A percentile compares a stretch with the other conserved stretches of the same genome.
Evolutionary conservation across 2,888 invertebrate genomes (phyloP).

Genomic region (Agrochola lota): DNA sequence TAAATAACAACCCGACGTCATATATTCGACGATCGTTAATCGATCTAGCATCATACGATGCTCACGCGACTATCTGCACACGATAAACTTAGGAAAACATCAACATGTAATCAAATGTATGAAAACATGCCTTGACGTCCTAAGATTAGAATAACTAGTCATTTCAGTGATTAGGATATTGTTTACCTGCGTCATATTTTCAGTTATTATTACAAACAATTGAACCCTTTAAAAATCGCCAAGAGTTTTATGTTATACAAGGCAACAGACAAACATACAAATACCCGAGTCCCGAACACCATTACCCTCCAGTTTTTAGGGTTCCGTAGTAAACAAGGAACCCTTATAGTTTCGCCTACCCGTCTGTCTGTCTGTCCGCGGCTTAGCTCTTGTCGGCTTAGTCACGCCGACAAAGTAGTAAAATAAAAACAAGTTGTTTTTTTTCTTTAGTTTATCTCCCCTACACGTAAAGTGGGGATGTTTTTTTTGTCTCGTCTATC

Average conservation of each 20-base stretch:
- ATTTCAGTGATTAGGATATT: not conserved
- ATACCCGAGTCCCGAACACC: too few relatives aligned
- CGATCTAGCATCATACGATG: constrained; percentile 42
- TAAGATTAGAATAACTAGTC: not conserved
- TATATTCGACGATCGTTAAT: constrained; percentile 3
- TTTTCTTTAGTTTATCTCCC: too few relatives aligned
- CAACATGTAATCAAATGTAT: constrained; percentile 27
- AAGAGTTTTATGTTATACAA: not conserved
- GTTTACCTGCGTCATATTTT: not conserved
- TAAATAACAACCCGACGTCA: not conserved
- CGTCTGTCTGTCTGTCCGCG: too few relatives aligned
- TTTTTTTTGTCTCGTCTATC: too few relatives aligned
- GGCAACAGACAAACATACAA: not conserved
- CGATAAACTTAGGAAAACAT: constrained; percentile 40
- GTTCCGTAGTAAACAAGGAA: too few relatives aligned
- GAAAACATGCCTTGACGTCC: constrained; percentile 17
- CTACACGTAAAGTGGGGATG: too few relatives aligned
- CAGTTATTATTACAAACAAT: not conserved
- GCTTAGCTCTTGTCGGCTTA: too few relatives aligned
- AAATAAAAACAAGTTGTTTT: too few relatives aligned
- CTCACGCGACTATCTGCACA: not conserved
- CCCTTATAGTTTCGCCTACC: too few relatives aligned
- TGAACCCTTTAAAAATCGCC: not conserved
- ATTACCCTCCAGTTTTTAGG: too few relatives aligned
- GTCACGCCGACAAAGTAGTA: too few relatives aligned